phyloP scores from a whole-genome alignment of 2,113 vertebrate genomes.

The Leptodactylus fuscus region DNA sequence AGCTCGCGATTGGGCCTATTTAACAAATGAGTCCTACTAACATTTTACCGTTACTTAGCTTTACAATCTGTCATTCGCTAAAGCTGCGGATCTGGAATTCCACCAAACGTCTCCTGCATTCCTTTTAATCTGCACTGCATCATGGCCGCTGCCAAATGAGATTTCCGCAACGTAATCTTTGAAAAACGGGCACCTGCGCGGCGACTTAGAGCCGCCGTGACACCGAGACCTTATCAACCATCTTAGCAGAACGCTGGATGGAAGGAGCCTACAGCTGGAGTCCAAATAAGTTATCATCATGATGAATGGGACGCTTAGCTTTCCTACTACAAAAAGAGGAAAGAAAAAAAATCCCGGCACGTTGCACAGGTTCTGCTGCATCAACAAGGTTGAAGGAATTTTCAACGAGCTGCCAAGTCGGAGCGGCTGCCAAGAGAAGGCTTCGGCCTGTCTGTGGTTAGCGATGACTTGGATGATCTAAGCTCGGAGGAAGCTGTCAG shows the following conservation, averaged over 20 bases:
- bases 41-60: constrained; percentile 55
- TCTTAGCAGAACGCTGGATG: constrained; percentile 30
- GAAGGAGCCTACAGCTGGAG: constrained; percentile 4
- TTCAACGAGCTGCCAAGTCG: constrained; percentile 22
- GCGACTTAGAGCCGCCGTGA: constrained; percentile 20
- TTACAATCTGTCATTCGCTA: constrained; percentile 49
- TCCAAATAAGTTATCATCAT: constrained; percentile 47
- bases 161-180: constrained; percentile 40
- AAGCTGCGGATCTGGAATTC: constrained; percentile 48
- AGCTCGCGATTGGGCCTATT: constrained; percentile 52
- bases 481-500: constrained; percentile 25
- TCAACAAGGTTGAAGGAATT: constrained; percentile 43
- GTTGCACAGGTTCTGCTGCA: constrained; percentile 41
- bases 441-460: constrained; percentile 22
- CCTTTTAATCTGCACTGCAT: constrained; percentile 53
- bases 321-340: constrained; percentile 9
- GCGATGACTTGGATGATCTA: constrained; percentile 45
- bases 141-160: constrained; percentile 45
- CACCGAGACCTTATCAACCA: constrained; percentile 45
- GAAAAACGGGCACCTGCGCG: constrained; percentile 21
- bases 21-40: constrained; percentile 57
- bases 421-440: constrained; percentile 27
- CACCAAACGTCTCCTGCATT: constrained; percentile 39
- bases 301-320: constrained; percentile 42
- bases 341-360: neutral